Percentiles rank a stretch among this genome's conserved stretches.
These are phyloP conservation scores for Neoascia interrupta DNA, from an alignment of 2,888 invertebrate genomes.

Conservation along the genomic window DNA sequence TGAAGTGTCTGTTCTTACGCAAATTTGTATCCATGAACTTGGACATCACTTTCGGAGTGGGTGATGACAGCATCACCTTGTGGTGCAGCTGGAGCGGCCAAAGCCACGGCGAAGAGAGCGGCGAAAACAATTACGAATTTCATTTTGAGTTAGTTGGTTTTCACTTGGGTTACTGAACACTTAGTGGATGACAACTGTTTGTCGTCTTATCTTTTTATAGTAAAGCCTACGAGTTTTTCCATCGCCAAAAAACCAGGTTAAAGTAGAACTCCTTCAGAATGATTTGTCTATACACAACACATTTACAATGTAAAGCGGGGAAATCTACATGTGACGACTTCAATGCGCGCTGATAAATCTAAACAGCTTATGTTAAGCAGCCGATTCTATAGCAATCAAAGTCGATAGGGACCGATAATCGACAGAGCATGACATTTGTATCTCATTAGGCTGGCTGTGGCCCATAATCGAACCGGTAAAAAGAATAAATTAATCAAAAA, in stretches of 20 bases:
- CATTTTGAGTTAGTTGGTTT: slow-evolving; percentile 71
- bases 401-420: too few species aligned
- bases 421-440: too few species aligned
- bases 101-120: slow-evolving; percentile 73
- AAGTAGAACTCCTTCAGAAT: slow-evolving; percentile 42
- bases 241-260: slow-evolving; percentile 7
- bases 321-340: slow-evolving; percentile 45
- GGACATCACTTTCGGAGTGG: slow-evolving; percentile 82
- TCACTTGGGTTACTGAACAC: slow-evolving; percentile 65
- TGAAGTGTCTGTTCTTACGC: slow-evolving; percentile 49
- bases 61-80: slow-evolving; percentile 82
- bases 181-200: slow-evolving; percentile 50
- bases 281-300: too few species aligned
- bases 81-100: slow-evolving; percentile 75
- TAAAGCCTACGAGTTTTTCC: too few species aligned
- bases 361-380: too few species aligned
- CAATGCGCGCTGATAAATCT: too few species aligned
- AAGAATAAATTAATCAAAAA: too few species aligned
- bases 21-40: slow-evolving; percentile 46
- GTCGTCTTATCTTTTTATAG: slow-evolving; percentile 55
- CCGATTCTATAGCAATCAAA: too few species aligned
- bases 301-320: slow-evolving; percentile 54
- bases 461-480: too few species aligned
- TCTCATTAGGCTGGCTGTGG: too few species aligned
- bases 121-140: slow-evolving; percentile 74